phyloP scores from a whole-genome alignment of 2,113 vertebrate genomes.

The Dasyprocta punctata region DNA sequence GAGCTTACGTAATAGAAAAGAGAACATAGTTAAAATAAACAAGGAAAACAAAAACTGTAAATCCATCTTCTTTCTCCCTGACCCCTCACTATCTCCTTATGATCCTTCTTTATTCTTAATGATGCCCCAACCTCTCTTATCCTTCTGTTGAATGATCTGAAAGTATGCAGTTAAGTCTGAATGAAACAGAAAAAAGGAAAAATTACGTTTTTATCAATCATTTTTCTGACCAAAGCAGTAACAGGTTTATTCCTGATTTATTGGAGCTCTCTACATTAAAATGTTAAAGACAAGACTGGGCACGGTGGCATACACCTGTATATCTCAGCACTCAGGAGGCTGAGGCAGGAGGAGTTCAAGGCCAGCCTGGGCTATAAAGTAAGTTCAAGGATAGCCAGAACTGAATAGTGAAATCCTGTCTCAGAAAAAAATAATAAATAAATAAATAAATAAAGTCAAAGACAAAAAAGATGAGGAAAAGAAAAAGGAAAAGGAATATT shows the following conservation, averaged over 20 bases:
- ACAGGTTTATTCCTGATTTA: not conserved
- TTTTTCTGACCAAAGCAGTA: not conserved
- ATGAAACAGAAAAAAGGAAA: not conserved
- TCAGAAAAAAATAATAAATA: not conserved
- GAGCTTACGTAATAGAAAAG: conserved; percentile 21
- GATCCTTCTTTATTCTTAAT: not conserved
- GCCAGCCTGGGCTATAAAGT: not conserved
- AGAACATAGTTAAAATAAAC: not conserved
- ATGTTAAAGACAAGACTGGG: not conserved
- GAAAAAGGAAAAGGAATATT: not conserved
- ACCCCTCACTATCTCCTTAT: not conserved
- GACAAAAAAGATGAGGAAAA: not conserved
- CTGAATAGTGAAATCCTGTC: not conserved
- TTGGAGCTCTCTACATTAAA: conserved; percentile 15
- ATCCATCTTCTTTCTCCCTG: not conserved
- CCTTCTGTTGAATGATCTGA: not conserved
- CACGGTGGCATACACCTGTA: not conserved
- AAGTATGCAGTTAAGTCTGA: not conserved
- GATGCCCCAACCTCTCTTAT: not conserved
- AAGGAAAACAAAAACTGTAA: not conserved
- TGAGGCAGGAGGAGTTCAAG: not conserved
- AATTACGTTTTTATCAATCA: not conserved
- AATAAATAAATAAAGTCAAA: conserved; percentile 38
- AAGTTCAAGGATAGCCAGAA: not conserved
- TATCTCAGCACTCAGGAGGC: not conserved